These are phyloP conservation scores for Eretmochelys imbricata DNA, from an alignment of 2,113 vertebrate species.

Conservation along the genomic window DNA sequence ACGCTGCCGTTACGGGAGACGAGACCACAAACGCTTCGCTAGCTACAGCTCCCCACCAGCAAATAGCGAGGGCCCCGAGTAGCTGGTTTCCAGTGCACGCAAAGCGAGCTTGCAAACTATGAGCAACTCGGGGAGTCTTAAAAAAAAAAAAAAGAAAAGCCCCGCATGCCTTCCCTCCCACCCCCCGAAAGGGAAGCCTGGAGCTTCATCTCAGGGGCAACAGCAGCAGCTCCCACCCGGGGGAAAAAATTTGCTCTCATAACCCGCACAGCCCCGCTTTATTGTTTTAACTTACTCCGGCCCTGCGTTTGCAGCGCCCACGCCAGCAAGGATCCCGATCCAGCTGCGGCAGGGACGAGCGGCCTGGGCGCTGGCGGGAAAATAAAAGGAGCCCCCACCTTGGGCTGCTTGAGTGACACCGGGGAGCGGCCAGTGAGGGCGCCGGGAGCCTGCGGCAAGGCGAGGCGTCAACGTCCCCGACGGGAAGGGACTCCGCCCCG, in stretches of 20 bases:
- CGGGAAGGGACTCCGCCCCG: background rate
- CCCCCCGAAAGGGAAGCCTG: background rate
- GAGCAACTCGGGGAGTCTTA: background rate
- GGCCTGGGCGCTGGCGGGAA: background rate
- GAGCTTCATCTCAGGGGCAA: conserved; percentile 28
- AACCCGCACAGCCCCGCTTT: too few relatives aligned
- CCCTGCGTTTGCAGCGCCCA: background rate
- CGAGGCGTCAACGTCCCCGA: background rate
- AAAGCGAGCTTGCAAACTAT: background rate
- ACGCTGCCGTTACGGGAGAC: background rate
- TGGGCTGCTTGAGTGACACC: background rate
- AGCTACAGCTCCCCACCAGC: background rate
- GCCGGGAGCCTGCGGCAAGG: background rate
- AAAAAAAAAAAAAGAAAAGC: background rate
- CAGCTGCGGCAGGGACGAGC: background rate
- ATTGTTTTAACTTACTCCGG: background rate
- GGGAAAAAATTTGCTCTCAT: too few relatives aligned
- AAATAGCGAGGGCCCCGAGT: background rate
- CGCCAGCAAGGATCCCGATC: background rate
- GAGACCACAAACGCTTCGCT: background rate
- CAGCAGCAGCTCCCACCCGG: background rate
- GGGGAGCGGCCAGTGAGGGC: background rate
- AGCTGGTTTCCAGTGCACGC: background rate
- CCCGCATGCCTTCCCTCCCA: background rate
- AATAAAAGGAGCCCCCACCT: background rate